Base-by-base conservation (phyloP, 2,797 vertebrate genomes). In the Natrix natrix region DNA sequence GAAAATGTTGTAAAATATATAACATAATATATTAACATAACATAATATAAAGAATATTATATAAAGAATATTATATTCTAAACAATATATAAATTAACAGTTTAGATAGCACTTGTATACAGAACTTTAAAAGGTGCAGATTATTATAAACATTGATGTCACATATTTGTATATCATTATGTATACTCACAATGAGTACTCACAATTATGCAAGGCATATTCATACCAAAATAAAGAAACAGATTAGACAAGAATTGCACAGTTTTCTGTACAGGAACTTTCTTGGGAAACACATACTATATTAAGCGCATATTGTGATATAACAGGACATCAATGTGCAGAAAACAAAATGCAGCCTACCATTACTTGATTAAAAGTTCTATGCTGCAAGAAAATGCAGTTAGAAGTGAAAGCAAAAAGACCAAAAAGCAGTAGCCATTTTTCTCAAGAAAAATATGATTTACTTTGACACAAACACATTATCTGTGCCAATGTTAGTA, bases 371-470 rank as follows among this genome's bases (percentile, higher is more conserved):
- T 37, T 61, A 56, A 56, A 37, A 56, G 17, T 43, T 78, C 37
- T 43, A 8, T 24, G 20, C 56, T 59, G 55, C 20, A 57, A 88
- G 17, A 11, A 88, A 57, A 32, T 88, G 87, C 17, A 52, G 48
- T 83, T 61, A 89, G 43, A 61, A 63, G 26, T 7, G 59, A 63
- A 54, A 89, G 37, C 94, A 93, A 95, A 94, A 94, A 91, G 66
- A 88, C 86, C 95, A 94, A 96, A 91, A 60, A 94, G 91, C 37
- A 14, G 20, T 7, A 56, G 63, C n/a, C 57, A 28, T 94, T 60
- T 93, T 94, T 86, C 92, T 93, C 93, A 90, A 93, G 94, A 95
- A 94, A 92, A 87, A 88, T 90, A 52, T 95, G 86, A 93, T 94
- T 96, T 95, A 94, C 37, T 95, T 74, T 63, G 93, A 69, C 28